phyloP scores from a whole-genome alignment of 1,140 invertebrate genomes.

The Potamilus streckersoni region DNA sequence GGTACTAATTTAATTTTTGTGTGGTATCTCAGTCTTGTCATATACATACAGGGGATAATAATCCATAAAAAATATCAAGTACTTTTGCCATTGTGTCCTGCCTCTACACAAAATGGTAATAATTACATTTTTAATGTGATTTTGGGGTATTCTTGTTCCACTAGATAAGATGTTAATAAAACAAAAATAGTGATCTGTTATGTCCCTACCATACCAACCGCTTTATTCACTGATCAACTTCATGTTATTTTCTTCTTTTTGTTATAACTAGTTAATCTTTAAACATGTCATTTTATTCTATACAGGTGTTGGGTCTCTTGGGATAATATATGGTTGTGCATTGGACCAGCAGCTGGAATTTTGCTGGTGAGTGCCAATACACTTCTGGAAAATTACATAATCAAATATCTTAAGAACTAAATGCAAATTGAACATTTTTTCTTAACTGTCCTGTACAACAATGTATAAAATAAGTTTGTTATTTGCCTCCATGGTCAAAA shows the following conservation, averaged over 20 bases:
- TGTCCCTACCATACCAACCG: neutral
- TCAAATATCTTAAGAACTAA: too few relatives aligned
- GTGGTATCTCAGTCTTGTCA: too few relatives aligned
- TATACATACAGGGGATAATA: too few relatives aligned
- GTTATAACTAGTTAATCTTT: neutral
- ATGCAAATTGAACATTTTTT: too few relatives aligned
- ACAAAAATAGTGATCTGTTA: neutral
- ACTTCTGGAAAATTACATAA: too few relatives aligned
- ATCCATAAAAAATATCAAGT: too few relatives aligned
- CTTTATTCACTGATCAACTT: neutral
- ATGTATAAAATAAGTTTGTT: too few relatives aligned
- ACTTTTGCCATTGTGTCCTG: too few relatives aligned
- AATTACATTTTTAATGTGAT: neutral
- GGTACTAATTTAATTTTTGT: too few relatives aligned
- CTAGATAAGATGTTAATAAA: neutral
- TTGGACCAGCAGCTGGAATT: conserved; percentile 63
- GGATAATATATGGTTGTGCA: conserved; percentile 64
- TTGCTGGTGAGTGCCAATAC: conserved; percentile 53
- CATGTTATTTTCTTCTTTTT: neutral
- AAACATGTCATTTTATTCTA: neutral
- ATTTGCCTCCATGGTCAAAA: too few relatives aligned
- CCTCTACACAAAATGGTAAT: too few relatives aligned
- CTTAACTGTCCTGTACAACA: too few relatives aligned
- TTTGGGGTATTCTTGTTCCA: neutral
- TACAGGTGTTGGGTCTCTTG: conserved; percentile 65